Conservation (phyloP, 1,140 invertebrate genomes). For the Hydropsyche tenuis region DNA sequence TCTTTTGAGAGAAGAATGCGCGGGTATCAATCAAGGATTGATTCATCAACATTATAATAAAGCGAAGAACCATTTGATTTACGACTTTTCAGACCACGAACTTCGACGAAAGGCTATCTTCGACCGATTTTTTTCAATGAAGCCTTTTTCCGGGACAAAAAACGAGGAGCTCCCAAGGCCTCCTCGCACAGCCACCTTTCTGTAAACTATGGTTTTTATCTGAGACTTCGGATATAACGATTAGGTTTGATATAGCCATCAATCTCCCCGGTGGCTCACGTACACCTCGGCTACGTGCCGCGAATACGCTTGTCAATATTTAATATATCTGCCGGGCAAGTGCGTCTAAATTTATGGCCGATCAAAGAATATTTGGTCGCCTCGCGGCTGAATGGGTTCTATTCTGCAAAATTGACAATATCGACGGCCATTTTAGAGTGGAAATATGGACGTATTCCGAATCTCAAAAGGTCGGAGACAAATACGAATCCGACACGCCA, state of each 20-base stretch:
- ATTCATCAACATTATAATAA: too few species aligned
- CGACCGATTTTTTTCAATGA: too few species aligned
- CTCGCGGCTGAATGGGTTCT: slow-evolving; percentile 12
- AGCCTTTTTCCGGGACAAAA: too few species aligned
- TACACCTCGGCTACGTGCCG: slow-evolving; percentile 39
- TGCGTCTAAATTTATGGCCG: slow-evolving; percentile 31
- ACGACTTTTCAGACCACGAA: too few species aligned
- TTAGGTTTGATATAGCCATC: slow-evolving; percentile 48
- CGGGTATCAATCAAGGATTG: too few species aligned
- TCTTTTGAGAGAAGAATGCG: too few species aligned
- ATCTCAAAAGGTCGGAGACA: too few species aligned
- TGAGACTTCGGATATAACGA: slow-evolving; percentile 40
- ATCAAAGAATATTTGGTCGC: slow-evolving; percentile 27
- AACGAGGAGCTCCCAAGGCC: too few species aligned
- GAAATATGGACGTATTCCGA: too few species aligned
- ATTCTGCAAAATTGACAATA: slow-evolving; percentile 2
- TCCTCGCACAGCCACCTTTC: not conserved
- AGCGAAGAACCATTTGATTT: too few species aligned
- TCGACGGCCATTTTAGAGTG: not conserved
- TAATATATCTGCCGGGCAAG: slow-evolving; percentile 35
- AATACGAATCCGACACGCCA: too few species aligned
- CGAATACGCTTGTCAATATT: slow-evolving; percentile 47
- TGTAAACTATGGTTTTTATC: slow-evolving; percentile 39
- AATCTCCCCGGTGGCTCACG: slow-evolving; percentile 45
- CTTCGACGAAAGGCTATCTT: too few species aligned